Conservation (phyloP, 2,888 invertebrate species). For the Pemphredon lugubris region DNA sequence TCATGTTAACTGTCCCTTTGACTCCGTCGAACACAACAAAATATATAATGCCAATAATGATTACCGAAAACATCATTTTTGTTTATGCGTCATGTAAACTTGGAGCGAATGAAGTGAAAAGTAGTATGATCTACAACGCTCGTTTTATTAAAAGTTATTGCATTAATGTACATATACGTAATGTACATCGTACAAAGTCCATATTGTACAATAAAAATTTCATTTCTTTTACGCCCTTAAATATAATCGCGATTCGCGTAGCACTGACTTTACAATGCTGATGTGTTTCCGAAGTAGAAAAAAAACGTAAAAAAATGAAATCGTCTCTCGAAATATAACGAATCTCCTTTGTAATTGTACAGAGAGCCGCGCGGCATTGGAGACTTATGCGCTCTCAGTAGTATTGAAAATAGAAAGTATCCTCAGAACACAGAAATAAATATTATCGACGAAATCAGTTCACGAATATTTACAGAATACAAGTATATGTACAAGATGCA, state of each 20-base stretch:
- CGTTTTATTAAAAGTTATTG: slow-evolving; percentile 55
- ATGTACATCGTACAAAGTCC: slow-evolving; percentile 42
- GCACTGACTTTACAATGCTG: slow-evolving; percentile 31
- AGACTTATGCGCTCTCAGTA: slow-evolving; percentile 10
- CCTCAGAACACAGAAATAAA: slow-evolving; percentile 46
- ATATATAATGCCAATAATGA: slow-evolving; percentile 21
- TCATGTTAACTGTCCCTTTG: slow-evolving; percentile 15
- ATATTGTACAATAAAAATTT: slow-evolving; percentile 47
- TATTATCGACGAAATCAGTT: slow-evolving; percentile 31
- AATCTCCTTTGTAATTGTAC: slow-evolving; percentile 18
- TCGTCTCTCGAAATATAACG: not conserved
- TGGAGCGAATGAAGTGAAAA: slow-evolving; percentile 26
- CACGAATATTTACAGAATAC: slow-evolving; percentile 44
- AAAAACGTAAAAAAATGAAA: slow-evolving; percentile 29
- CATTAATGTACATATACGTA: slow-evolving; percentile 45
- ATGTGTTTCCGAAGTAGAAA: slow-evolving; percentile 29
- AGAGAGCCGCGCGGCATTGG: not conserved
- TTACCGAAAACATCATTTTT: slow-evolving; percentile 3
- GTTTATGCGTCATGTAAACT: slow-evolving; percentile 13
- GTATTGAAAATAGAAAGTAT: slow-evolving; percentile 47
- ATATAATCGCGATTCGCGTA: slow-evolving; percentile 12
- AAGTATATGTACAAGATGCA: slow-evolving; percentile 35
- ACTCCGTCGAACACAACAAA: not conserved
- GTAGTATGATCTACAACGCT: slow-evolving; percentile 32
- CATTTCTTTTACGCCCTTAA: slow-evolving; percentile 18